These are phyloP conservation scores for Plestiodon gilberti DNA, from an alignment of 2,113 vertebrate genomes.

Conservation along the genomic window DNA sequence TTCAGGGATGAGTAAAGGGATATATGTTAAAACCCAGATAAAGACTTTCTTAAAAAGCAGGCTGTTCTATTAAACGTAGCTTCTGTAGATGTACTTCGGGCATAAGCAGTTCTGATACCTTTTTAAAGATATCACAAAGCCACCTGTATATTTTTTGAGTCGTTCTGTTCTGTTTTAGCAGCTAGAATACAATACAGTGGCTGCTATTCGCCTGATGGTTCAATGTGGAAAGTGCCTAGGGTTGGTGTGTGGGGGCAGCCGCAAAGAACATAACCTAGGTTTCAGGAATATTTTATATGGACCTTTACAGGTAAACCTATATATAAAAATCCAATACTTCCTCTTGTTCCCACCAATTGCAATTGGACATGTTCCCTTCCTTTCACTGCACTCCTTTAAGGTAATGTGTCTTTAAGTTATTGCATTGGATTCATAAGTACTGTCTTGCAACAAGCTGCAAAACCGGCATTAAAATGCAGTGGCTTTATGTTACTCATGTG, in stretches of 20 bases:
- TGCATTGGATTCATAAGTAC: too few species aligned
- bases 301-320: not conserved
- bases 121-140: not conserved
- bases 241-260: not conserved
- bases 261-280: not conserved
- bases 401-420: too few species aligned
- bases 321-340: too few species aligned
- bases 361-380: too few species aligned
- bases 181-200: not conserved
- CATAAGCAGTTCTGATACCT: not conserved
- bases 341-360: too few species aligned
- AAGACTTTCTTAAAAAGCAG: conserved; percentile 22
- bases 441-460: too few species aligned
- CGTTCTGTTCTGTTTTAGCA: not conserved
- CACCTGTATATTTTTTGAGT: not conserved
- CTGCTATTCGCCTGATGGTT: not conserved
- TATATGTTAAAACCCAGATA: conserved; percentile 34
- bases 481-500: too few species aligned
- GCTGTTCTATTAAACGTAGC: conserved; percentile 21
- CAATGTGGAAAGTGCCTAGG: not conserved
- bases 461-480: too few species aligned
- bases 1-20: conserved; percentile 52
- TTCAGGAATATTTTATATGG: not conserved
- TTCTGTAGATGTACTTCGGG: conserved; percentile 26
- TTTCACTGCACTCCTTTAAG: too few species aligned